Evolutionary conservation across 2,113 vertebrate species (phyloP), one percentile per base, ranked within the genome.

Genomic region (Cryptomyrus ogoouensis): DNA sequence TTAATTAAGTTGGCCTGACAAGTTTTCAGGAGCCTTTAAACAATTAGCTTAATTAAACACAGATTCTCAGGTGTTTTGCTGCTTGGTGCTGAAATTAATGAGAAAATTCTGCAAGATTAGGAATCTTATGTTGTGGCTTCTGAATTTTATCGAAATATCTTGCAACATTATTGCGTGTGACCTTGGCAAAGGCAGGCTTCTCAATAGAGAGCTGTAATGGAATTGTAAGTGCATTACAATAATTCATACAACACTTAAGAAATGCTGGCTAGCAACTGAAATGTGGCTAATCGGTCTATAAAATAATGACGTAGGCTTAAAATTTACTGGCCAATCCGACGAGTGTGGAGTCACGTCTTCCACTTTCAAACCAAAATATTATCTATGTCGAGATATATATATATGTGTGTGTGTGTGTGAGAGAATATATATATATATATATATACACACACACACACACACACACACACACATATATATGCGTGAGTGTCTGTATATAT

Each of bases 41-140:
- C 62, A 66, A 90, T 90, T 24, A 50, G 42, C 50, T 53, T 87
- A 90, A 90, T 90, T 70, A 90, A 74, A 44, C 86, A n/a, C 89
- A 90, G 89, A 52, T 46, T 56, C 89, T 58, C 49, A 27, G 84
- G 58, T 77, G 84, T 44, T 52, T 47, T 49, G 74, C 74, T 58
- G 47, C 49, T 27, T 21, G 50, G 85, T 13, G n/a, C 50, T 53
- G n/a, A 87, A 87, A 87, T 53, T 47, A 84, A 47, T 35, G 50
- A 87, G 4, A 9, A 87, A 87, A 56, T 87, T 52, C 47, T n/a
- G 24, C 44, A 85, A 49, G 47, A 47, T 85, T 27, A 47, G 47
- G 83, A 85, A 85, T 85, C 3, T 50, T 47, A 85, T n/a, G 5
- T 87, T 17, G 7, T 39, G 85, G 50, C 83, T 27, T 27, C n/a